These are phyloP conservation scores for Pectinophora gossypiella DNA, from an alignment of 1,140 invertebrate species.

Conservation along the genomic window DNA sequence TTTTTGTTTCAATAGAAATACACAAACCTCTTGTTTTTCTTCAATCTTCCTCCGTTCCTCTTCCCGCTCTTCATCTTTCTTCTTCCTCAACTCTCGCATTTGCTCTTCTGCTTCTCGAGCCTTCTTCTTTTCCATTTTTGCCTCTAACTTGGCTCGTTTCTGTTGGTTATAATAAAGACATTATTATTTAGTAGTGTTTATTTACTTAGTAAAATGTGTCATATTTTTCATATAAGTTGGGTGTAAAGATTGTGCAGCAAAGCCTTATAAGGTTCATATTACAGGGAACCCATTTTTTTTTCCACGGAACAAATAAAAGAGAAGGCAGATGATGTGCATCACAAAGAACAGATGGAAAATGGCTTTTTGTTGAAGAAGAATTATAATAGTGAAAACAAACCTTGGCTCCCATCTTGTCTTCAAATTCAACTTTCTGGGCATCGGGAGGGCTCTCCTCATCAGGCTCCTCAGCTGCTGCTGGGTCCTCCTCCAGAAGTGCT, in stretches of 20 bases:
- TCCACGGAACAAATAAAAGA: background rate
- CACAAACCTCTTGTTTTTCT: slow-evolving; percentile 77
- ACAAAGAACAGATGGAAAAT: too few relatives aligned
- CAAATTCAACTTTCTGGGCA: slow-evolving; percentile 70
- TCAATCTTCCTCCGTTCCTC: slow-evolving; percentile 82
- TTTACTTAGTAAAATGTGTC: background rate
- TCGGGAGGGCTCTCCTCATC: slow-evolving; percentile 59
- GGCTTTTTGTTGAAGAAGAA: too few relatives aligned
- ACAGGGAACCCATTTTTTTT: too few relatives aligned
- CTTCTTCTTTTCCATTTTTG: slow-evolving; percentile 92
- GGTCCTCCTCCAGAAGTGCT: slow-evolving; percentile 51
- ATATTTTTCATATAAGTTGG: too few relatives aligned
- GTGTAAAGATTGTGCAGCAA: too few relatives aligned
- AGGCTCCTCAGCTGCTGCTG: slow-evolving; percentile 43
- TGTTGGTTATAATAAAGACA: slow-evolving; percentile 17
- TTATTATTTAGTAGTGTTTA: background rate
- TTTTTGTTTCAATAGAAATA: too few relatives aligned
- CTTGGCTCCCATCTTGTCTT: slow-evolving; percentile 94
- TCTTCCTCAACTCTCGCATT: slow-evolving; percentile 83
- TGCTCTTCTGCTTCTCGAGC: slow-evolving; percentile 87
- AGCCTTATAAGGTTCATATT: too few relatives aligned
- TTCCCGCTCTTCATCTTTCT: slow-evolving; percentile 80
- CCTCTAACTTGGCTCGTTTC: slow-evolving; percentile 92
- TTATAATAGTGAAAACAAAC: slow-evolving; percentile 21
- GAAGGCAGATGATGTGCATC: too few relatives aligned